phyloP scores from a whole-genome alignment of 2,113 vertebrate genomes.

The Carassius auratus region DNA sequence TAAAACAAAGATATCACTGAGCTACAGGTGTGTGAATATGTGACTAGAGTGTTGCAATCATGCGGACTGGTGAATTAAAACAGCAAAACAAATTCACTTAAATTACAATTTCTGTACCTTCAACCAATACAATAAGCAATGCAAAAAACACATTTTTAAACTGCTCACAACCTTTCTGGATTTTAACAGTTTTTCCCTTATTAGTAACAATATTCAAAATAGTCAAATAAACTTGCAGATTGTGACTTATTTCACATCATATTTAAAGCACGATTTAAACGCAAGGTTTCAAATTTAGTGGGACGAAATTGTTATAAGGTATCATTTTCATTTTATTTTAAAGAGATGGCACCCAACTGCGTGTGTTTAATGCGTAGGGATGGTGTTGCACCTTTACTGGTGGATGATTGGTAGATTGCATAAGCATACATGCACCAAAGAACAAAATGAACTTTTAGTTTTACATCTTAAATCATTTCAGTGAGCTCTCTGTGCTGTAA shows the following conservation, averaged over 20 bases:
- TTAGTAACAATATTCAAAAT: neutral
- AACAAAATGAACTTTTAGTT: neutral
- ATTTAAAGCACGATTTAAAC: neutral
- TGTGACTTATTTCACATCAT: neutral
- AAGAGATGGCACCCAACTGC: neutral
- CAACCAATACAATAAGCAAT: too few relatives aligned
- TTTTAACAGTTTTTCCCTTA: too few relatives aligned
- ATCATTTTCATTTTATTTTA: neutral
- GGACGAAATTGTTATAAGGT: too few relatives aligned
- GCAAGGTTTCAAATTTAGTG: neutral
- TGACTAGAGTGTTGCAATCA: conserved; percentile 6
- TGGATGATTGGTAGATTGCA: neutral
- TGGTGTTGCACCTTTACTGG: neutral
- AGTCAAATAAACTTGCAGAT: too few relatives aligned
- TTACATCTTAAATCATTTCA: neutral
- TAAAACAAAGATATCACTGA: neutral
- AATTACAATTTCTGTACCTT: too few relatives aligned
- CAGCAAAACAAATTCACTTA: too few relatives aligned
- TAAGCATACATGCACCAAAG: neutral
- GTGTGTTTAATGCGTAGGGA: neutral
- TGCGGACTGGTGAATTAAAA: neutral
- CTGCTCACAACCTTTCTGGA: too few relatives aligned
- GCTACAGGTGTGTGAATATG: conserved; percentile 29
- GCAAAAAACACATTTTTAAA: too few relatives aligned
- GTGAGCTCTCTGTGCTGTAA: neutral